Conservation (phyloP, 2,888 invertebrate genomes). For the Andrena marginata region DNA sequence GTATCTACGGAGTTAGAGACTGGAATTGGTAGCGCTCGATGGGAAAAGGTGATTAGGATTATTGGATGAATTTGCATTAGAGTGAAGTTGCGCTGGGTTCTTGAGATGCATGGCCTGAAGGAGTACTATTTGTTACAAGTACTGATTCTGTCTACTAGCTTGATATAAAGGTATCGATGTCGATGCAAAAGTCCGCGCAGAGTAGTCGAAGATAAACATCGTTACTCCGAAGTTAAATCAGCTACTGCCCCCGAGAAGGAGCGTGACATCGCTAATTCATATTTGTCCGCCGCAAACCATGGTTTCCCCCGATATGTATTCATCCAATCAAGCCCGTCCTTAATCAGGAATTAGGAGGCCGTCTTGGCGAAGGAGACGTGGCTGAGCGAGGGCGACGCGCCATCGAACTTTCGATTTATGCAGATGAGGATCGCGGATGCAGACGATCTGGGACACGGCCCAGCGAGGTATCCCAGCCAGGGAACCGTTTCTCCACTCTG, state of each 20-base stretch:
- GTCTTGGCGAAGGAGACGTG: slow-evolving; percentile 13
- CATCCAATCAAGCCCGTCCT: slow-evolving; percentile 47
- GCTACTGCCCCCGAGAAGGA: neutral
- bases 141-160: neutral
- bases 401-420: slow-evolving; percentile 47
- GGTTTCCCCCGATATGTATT: slow-evolving; percentile 39
- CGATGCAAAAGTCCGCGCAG: neutral
- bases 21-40: neutral
- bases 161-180: neutral
- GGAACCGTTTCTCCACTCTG: slow-evolving; percentile 3
- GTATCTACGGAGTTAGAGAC: neutral
- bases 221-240: slow-evolving; percentile 17
- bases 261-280: slow-evolving; percentile 41
- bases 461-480: neutral
- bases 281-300: slow-evolving; percentile 45
- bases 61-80: too few species aligned
- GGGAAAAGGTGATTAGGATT: too few species aligned
- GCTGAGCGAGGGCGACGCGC: neutral
- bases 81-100: too few species aligned
- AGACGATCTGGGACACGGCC: slow-evolving; percentile 1
- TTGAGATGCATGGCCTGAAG: too few species aligned
- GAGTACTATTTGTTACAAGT: too few species aligned
- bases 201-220: neutral
- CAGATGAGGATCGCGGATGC: slow-evolving; percentile 22
- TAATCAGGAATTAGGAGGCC: slow-evolving; percentile 51